These are phyloP conservation scores for Asarcornis scutulata DNA, from an alignment of 2,113 vertebrate genomes.

Conservation along the genomic window DNA sequence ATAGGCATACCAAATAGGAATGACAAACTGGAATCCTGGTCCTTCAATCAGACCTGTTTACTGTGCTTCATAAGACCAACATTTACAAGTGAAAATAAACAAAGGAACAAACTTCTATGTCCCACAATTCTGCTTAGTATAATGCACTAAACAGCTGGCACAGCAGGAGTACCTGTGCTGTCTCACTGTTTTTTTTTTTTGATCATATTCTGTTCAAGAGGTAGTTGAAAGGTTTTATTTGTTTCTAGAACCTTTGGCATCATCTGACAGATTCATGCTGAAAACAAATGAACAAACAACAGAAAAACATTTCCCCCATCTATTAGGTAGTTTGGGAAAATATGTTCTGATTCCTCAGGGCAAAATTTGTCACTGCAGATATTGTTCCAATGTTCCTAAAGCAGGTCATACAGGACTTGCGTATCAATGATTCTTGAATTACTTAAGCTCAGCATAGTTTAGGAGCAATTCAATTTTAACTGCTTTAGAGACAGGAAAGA, in stretches of 20 bases:
- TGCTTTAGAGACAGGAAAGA: background rate
- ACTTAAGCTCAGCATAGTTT: background rate
- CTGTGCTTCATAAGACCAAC: background rate
- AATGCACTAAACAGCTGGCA: background rate
- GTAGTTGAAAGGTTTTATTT: background rate
- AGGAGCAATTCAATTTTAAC: background rate
- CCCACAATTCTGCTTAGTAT: background rate
- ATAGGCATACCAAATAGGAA: background rate
- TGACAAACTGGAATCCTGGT: background rate
- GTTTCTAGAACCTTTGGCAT: background rate
- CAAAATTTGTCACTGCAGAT: background rate
- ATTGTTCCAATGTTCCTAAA: background rate
- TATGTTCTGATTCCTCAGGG: background rate
- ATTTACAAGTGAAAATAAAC: background rate
- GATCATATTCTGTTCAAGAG: background rate
- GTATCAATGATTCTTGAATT: background rate
- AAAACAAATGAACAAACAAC: background rate
- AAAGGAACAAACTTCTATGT: background rate
- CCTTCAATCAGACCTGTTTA: background rate
- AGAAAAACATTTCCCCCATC: background rate
- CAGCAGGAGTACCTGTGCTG: background rate
- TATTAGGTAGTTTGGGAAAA: background rate
- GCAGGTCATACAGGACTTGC: background rate
- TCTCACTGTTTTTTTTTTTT: background rate
- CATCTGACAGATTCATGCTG: background rate